Evolutionary conservation across 2,888 invertebrate genomes (phyloP).

Genomic region (Drosophila picticornis): DNA sequence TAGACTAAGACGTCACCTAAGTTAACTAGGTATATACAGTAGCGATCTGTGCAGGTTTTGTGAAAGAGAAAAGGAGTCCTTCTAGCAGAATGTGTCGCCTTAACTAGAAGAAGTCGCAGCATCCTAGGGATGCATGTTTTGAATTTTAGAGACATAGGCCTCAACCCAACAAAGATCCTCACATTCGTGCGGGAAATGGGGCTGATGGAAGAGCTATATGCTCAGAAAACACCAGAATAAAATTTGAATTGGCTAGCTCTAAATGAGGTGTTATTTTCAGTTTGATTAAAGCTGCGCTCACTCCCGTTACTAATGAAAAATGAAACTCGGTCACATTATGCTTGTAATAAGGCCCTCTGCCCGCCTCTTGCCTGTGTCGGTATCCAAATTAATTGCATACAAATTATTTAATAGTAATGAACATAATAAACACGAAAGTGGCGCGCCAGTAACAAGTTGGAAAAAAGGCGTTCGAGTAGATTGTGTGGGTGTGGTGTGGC

Average conservation of each 20-base stretch:
- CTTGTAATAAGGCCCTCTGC: constrained; percentile 31
- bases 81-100: no score
- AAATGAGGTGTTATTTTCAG: constrained; percentile 32
- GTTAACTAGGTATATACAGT: no score
- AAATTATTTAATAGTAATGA: constrained; percentile 81
- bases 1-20: no score
- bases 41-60: no score
- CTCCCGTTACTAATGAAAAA: constrained; percentile 47
- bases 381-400: constrained; percentile 80
- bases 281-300: constrained; percentile 30
- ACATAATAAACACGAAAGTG: constrained; percentile 72
- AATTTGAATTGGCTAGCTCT: constrained; percentile 6
- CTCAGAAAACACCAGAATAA: not conserved
- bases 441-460: constrained; percentile 24
- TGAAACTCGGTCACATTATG: constrained; percentile 47
- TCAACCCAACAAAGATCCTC: no score
- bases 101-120: no score
- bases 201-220: no score
- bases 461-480: constrained; percentile 1
- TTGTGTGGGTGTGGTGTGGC: constrained; percentile 6
- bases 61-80: no score
- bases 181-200: no score
- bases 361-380: constrained; percentile 41
- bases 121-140: no score
- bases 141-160: no score